These are phyloP conservation scores for Trichogramma evanescens DNA, from an alignment of 2,888 invertebrate genomes.

Conservation along the genomic window DNA sequence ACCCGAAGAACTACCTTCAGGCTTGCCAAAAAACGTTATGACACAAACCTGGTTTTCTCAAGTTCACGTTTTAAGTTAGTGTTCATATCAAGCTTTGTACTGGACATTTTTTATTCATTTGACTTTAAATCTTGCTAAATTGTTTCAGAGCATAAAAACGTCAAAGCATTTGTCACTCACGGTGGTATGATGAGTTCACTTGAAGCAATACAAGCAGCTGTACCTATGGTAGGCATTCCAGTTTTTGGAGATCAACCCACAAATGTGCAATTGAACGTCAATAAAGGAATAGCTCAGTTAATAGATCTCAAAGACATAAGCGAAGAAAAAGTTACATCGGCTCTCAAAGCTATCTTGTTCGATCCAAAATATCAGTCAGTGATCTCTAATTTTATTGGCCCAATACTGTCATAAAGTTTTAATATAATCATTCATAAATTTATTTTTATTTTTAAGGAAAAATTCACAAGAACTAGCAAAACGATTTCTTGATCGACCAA, in stretches of 20 bases:
- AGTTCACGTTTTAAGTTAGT: slow-evolving; percentile 32
- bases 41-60: slow-evolving; percentile 37
- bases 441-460: slow-evolving; percentile 1
- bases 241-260: slow-evolving; percentile 32
- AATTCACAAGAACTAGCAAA: slow-evolving; percentile 1
- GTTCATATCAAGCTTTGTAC: no score
- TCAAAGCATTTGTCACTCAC: slow-evolving; percentile 32
- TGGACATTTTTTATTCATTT: background rate
- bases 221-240: slow-evolving; percentile 34
- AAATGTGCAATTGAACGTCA: slow-evolving; percentile 27
- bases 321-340: slow-evolving; percentile 37
- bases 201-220: slow-evolving; percentile 30
- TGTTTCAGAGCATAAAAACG: slow-evolving; percentile 33
- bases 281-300: slow-evolving; percentile 24
- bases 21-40: slow-evolving; percentile 39
- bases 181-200: slow-evolving; percentile 31
- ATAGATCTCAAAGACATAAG: slow-evolving; percentile 32
- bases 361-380: slow-evolving; percentile 41
- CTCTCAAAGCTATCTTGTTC: slow-evolving; percentile 39
- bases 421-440: background rate
- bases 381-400: no score
- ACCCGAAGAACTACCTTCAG: slow-evolving; percentile 32
- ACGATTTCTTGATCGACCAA: slow-evolving; percentile 49
- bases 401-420: background rate
- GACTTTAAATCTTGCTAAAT: background rate